These are phyloP conservation scores for Pteromalus puparum DNA, from an alignment of 1,140 invertebrate species.

Conservation along the genomic window DNA sequence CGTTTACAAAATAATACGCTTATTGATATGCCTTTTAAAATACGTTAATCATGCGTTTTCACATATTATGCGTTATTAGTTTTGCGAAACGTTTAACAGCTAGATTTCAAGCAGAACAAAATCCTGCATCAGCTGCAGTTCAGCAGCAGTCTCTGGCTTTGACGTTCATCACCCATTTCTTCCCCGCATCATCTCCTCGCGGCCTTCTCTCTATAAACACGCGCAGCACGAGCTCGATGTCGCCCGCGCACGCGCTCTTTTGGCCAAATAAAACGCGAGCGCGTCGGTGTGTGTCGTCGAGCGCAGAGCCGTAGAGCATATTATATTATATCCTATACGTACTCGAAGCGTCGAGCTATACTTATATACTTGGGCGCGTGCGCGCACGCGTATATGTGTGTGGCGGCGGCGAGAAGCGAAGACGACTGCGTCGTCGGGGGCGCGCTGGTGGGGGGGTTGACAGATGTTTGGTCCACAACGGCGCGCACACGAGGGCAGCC, in stretches of 20 bases:
- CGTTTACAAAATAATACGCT: too few species aligned
- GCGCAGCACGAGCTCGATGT: too few species aligned
- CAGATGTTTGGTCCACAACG: slow-evolving; percentile 73
- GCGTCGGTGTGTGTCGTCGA: slow-evolving; percentile 11
- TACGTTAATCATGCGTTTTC: too few species aligned
- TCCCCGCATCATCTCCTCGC: background rate
- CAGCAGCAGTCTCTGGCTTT: background rate
- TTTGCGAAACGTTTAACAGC: too few species aligned
- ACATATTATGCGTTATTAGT: too few species aligned
- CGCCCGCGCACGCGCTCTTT: background rate
- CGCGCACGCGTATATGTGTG: background rate
- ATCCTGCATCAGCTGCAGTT: too few species aligned
- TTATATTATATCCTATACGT: background rate
- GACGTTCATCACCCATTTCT: background rate
- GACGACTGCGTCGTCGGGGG: slow-evolving; percentile 41
- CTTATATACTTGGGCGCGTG: background rate
- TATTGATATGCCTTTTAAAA: too few species aligned
- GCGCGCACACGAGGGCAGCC: slow-evolving; percentile 2
- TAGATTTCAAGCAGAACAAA: too few species aligned
- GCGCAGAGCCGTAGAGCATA: too few species aligned
- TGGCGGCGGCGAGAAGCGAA: background rate
- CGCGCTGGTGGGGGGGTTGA: slow-evolving; percentile 58
- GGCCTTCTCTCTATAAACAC: too few species aligned
- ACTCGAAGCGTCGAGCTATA: background rate
- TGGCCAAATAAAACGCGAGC: background rate